Evolutionary conservation across 1,140 invertebrate species (phyloP).

Genomic region (Bombus difficillimus): DNA sequence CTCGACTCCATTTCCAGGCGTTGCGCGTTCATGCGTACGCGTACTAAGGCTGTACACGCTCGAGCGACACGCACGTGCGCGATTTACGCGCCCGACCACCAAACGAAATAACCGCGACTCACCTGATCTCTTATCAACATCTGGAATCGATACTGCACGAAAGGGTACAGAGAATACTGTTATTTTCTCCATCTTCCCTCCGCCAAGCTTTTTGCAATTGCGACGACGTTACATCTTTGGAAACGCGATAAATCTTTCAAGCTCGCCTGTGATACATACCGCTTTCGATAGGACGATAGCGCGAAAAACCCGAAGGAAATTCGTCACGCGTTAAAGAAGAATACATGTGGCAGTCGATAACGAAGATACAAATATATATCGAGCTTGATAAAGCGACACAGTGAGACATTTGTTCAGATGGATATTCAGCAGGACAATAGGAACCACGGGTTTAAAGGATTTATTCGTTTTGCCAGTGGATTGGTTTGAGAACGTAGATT

Average conservation of each 20-base stretch:
- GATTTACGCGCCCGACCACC: conserved; percentile 8
- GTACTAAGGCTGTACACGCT: conserved; percentile 24
- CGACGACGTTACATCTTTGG: no score
- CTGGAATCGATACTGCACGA: conserved; percentile 56
- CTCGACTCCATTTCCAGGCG: conserved; percentile 19
- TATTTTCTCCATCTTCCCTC: background rate
- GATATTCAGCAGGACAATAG: background rate
- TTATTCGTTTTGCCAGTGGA: background rate
- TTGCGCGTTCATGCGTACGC: conserved; percentile 27
- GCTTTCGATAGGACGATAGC: background rate
- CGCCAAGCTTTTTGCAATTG: background rate
- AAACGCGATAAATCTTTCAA: conserved; percentile 52
- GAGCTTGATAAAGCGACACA: background rate
- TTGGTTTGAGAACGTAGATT: background rate
- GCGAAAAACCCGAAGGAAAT: conserved; percentile 24
- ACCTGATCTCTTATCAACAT: conserved; percentile 56
- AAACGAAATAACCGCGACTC: conserved; percentile 55
- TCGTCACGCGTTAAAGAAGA: background rate
- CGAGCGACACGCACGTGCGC: conserved; percentile 41
- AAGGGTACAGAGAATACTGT: conserved; percentile 24
- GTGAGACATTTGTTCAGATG: background rate
- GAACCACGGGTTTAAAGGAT: background rate
- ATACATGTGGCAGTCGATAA: conserved; percentile 11
- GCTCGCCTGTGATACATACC: background rate
- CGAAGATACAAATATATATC: conserved; percentile 33